Percentiles rank a stretch among this genome's conserved stretches.
Conservation (phyloP, 2,888 invertebrate species). For the Ophion costatus region DNA sequence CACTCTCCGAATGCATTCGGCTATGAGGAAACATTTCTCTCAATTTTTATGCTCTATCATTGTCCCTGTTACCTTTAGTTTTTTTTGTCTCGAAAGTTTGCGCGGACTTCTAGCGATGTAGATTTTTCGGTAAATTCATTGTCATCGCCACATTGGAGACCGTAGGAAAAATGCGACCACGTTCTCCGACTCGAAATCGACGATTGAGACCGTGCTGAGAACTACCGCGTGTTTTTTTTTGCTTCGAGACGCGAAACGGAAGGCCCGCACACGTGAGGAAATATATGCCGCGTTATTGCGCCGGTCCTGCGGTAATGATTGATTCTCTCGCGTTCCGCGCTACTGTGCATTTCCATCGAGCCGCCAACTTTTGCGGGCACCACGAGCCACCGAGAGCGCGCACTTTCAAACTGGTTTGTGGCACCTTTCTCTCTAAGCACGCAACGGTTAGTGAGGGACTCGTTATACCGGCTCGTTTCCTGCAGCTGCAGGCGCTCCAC, state of each 20-base stretch:
- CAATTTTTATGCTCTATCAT: background rate
- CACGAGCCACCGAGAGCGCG: constrained; percentile 21
- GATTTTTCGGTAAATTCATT: background rate
- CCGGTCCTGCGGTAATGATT: background rate
- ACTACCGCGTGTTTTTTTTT: constrained; percentile 21
- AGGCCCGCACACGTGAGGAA: constrained; percentile 7
- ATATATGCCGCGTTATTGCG: background rate
- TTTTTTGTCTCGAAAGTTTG: background rate
- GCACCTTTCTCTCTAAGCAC: background rate
- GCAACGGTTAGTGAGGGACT: constrained; percentile 1
- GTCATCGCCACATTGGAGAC: background rate
- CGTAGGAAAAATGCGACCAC: constrained; percentile 1
- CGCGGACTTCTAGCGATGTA: background rate
- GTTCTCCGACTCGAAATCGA: background rate
- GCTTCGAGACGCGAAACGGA: background rate
- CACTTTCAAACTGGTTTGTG: constrained; percentile 43
- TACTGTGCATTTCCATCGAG: constrained; percentile 23
- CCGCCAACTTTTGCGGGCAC: background rate
- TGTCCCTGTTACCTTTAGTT: background rate
- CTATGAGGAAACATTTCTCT: constrained; percentile 21
- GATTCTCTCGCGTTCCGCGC: constrained; percentile 27
- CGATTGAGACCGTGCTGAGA: constrained; percentile 18
- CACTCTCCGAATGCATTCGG: background rate
- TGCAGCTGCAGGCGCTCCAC: background rate
- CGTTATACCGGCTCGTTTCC: constrained; percentile 41